Evolutionary conservation across 2,113 vertebrate species (phyloP).

Genomic region (human): DNA sequence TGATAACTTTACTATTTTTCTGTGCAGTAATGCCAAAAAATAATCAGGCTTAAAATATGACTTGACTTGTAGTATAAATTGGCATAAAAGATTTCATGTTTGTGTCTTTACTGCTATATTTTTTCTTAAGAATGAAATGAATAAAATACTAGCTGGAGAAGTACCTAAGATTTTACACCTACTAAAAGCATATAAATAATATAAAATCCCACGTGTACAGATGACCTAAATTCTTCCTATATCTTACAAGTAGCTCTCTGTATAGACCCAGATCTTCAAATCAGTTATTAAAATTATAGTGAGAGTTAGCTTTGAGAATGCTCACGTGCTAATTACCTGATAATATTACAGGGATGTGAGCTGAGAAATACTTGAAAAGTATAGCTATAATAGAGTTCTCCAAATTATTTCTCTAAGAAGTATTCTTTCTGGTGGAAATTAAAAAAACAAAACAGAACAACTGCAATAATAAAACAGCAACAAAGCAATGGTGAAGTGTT

Average conservation of each 20-base stretch:
- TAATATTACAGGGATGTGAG: background rate
- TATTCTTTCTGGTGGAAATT: background rate
- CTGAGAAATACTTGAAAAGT: background rate
- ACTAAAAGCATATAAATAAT: slow-evolving; percentile 53
- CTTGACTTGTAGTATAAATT: slow-evolving; percentile 54
- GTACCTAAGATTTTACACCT: background rate
- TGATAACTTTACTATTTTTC: slow-evolving; percentile 61
- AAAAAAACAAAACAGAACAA: background rate
- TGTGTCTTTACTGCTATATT: background rate
- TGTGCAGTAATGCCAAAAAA: slow-evolving; percentile 55
- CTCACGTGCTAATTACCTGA: background rate
- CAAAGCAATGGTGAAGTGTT: background rate
- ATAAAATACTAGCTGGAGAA: slow-evolving; percentile 17
- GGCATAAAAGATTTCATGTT: slow-evolving; percentile 58
- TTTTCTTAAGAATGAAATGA: slow-evolving; percentile 40
- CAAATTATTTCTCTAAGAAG: background rate
- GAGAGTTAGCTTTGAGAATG: background rate
- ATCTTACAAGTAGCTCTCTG: background rate
- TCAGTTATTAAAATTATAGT: background rate
- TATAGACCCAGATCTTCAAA: background rate
- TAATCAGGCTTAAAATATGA: slow-evolving; percentile 72
- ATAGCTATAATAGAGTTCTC: background rate
- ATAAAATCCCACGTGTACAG: background rate
- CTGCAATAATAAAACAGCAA: background rate
- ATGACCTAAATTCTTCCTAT: slow-evolving; percentile 22